Base-by-base conservation (phyloP, 2,888 invertebrate species). In the Tineola bisselliella region DNA sequence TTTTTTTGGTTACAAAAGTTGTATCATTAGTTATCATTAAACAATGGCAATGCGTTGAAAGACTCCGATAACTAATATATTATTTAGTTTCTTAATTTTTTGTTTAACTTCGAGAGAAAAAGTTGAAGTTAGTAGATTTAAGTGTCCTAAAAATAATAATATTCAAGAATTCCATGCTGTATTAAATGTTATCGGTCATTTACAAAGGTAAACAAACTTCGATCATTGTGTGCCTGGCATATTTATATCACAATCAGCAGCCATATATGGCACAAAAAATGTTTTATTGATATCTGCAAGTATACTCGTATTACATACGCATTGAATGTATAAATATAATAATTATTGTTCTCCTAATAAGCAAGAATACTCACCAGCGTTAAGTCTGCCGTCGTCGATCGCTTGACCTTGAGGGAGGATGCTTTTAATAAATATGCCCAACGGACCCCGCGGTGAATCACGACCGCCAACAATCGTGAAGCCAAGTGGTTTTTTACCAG, bases 381-480 rank as follows among this genome's bases (percentile, higher is more conserved):
- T 90, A 63, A 96, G 88, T 81, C 92, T 89, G 48, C 94, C 94
- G 78, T 94, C 93, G 70, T 95, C 94, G 61, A 94, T 91, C 44
- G 95, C 94, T 75, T 95, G 93, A 48, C 95, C 95, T 74, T 90
- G 90, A 56, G 93, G 91, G 69, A 95, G 89, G 66, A 96, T 94
- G 71, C 94, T 94, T 77, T 95, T 94, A 66, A 95, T 92, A 77
- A 93, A 95, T 74, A 96, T 95, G 54, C 95, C 95, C 73, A 95
- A 90, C 64, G 92, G 92, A 62, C 94, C 95, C 74, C 93, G 91
- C 1, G 94, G 93, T 38, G 94, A 94, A 75, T 96, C 95, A 62
- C 92, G 89, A 57, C 95, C 95, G 48, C 95, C 96, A 1, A 95
- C 95, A 67, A 96, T 94, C 11, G 94, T 95, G 75, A 96, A 96